Percentiles rank a stretch among this genome's conserved stretches.
These are phyloP conservation scores for Malaclemys terrapin DNA, from an alignment of 2,113 vertebrate genomes.

Conservation along the genomic window DNA sequence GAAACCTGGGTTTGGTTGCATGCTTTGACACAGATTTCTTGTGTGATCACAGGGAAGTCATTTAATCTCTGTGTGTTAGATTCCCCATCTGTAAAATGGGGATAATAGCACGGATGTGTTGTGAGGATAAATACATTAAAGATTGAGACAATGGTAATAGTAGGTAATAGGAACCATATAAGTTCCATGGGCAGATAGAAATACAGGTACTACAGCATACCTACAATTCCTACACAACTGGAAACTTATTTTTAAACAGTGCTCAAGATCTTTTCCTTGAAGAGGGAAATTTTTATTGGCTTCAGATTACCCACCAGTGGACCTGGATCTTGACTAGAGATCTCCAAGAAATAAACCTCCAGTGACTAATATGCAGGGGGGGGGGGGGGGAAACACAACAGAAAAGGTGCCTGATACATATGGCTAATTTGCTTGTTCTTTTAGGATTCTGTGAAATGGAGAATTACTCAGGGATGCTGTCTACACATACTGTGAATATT, in stretches of 20 bases:
- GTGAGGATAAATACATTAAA: neutral
- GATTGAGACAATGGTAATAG: neutral
- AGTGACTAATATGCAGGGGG: neutral
- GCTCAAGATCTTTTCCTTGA: neutral
- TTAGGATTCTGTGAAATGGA: neutral
- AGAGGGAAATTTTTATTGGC: neutral
- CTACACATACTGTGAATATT: slow-evolving; percentile 20
- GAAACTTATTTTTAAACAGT: neutral
- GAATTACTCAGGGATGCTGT: neutral
- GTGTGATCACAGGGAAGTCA: accelerated
- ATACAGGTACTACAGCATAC: accelerated
- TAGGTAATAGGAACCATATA: neutral
- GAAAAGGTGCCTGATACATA: neutral
- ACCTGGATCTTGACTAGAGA: neutral
- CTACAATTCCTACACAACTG: neutral
- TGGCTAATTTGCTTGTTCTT: neutral
- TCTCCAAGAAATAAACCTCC: neutral
- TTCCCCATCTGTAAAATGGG: neutral
- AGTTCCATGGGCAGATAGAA: neutral
- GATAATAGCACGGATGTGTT: neutral
- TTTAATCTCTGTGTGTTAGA: neutral
- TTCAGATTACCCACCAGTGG: neutral
- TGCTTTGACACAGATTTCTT: neutral
- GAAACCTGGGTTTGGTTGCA: neutral
- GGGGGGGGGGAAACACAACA: neutral